Conservation (phyloP, 1,140 invertebrate genomes). For the Drosophila chauvacae region DNA sequence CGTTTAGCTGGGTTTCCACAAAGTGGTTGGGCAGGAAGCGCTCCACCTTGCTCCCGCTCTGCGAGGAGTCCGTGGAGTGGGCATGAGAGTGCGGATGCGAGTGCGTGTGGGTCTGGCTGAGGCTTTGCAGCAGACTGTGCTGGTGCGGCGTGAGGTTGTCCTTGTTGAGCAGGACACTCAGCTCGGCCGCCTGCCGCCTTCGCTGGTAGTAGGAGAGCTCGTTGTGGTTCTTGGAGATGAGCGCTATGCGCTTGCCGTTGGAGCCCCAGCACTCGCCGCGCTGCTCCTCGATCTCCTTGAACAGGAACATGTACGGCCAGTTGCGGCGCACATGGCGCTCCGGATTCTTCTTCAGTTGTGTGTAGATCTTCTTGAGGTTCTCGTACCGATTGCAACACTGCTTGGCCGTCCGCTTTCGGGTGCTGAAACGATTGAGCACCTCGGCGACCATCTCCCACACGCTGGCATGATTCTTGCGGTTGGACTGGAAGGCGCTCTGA, state of each 20-base stretch:
- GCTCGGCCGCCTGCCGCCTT: constrained; percentile 73
- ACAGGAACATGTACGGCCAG: constrained; percentile 84
- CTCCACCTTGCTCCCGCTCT: constrained; percentile 77
- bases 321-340: constrained; percentile 81
- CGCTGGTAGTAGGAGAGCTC: constrained; percentile 82
- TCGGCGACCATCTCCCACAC: constrained; percentile 84
- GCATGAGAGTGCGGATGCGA: constrained; percentile 48
- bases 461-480: constrained; percentile 83
- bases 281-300: constrained; percentile 83
- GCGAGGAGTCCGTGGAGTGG: constrained; percentile 82
- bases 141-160: constrained; percentile 75
- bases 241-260: constrained; percentile 74
- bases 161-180: constrained; percentile 73
- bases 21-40: constrained; percentile 82
- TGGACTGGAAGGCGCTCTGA: constrained; percentile 83
- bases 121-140: constrained; percentile 68
- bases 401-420: constrained; percentile 76
- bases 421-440: constrained; percentile 80
- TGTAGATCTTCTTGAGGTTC: constrained; percentile 83
- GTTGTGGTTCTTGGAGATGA: constrained; percentile 78
- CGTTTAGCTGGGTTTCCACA: constrained; percentile 76
- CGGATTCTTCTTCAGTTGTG: constrained; percentile 82
- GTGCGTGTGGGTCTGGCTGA: constrained; percentile 66
- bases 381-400: constrained; percentile 84
- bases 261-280: constrained; percentile 83